A percentile compares a stretch with the other conserved stretches of the same genome.
These are phyloP conservation scores for Tachypleus tridentatus DNA, from an alignment of 1,140 invertebrate genomes.

Conservation along the genomic window DNA sequence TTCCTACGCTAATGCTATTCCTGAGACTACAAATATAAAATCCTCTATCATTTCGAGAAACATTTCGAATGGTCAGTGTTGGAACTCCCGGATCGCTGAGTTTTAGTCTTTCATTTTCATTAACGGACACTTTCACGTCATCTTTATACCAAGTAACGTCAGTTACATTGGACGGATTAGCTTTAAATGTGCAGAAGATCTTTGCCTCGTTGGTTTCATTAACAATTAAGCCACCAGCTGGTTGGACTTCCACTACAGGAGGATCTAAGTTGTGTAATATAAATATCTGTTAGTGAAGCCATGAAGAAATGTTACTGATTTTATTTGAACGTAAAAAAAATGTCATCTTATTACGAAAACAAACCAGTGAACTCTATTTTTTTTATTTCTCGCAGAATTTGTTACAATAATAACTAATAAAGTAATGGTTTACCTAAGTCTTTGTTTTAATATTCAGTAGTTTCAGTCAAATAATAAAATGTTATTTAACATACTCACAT, in stretches of 20 bases:
- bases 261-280: conserved; percentile 18
- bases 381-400: too few species aligned
- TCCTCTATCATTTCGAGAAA: conserved; percentile 60
- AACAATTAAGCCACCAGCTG: conserved; percentile 21
- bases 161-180: conserved; percentile 24
- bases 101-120: conserved; percentile 5
- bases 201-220: conserved; percentile 22
- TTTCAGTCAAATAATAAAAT: too few species aligned
- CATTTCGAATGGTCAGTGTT: conserved; percentile 55
- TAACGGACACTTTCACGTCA: conserved; percentile 12
- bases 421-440: too few species aligned
- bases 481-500: conserved; percentile 16
- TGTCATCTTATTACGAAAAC: too few species aligned
- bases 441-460: too few species aligned
- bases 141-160: conserved; percentile 25
- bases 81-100: conserved; percentile 14
- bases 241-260: conserved; percentile 26
- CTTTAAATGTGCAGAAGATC: conserved; percentile 26
- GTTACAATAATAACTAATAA: too few species aligned
- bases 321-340: too few species aligned
- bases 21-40: conserved; percentile 62
- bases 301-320: too few species aligned
- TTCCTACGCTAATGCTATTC: conserved; percentile 57
- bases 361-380: too few species aligned
- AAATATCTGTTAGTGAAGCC: too few species aligned